These are phyloP conservation scores for Plemyria rubiginata DNA, from an alignment of 2,888 invertebrate species.

Conservation along the genomic window DNA sequence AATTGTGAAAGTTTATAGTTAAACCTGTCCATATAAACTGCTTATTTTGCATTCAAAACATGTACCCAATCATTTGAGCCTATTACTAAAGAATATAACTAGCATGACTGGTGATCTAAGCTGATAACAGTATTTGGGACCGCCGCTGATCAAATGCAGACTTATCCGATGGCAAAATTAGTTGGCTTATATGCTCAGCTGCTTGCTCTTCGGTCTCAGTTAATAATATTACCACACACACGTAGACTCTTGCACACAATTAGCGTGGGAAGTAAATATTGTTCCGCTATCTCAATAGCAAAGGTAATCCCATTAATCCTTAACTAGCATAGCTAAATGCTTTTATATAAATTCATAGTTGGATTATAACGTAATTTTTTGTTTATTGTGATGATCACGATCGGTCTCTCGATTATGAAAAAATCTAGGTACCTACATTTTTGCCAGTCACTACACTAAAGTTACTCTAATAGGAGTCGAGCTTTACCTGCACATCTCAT, in stretches of 20 bases:
- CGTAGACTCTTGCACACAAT: conserved; percentile 50
- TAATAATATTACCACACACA: conserved; percentile 60
- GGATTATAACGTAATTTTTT: neutral
- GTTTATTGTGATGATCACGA: no score
- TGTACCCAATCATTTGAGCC: neutral
- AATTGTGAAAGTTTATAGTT: neutral
- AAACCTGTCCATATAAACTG: neutral
- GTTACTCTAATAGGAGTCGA: no score
- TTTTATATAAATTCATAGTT: conserved; percentile 47
- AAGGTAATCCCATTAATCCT: conserved; percentile 51
- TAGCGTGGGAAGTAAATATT: conserved; percentile 63
- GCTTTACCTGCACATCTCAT: no score
- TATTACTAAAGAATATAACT: neutral
- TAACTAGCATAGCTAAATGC: conserved; percentile 50
- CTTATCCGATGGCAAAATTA: neutral
- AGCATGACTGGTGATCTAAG: neutral
- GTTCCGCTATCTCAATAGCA: conserved; percentile 52
- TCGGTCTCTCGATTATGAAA: no score
- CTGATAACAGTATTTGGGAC: conserved; percentile 1
- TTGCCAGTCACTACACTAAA: no score
- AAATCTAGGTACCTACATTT: no score
- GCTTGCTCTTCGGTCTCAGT: conserved; percentile 45
- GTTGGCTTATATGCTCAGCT: conserved; percentile 18
- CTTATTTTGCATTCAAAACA: neutral
- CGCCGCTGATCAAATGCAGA: neutral